phyloP scores from a whole-genome alignment of 2,888 invertebrate species.

The Tenodera sinensis region DNA sequence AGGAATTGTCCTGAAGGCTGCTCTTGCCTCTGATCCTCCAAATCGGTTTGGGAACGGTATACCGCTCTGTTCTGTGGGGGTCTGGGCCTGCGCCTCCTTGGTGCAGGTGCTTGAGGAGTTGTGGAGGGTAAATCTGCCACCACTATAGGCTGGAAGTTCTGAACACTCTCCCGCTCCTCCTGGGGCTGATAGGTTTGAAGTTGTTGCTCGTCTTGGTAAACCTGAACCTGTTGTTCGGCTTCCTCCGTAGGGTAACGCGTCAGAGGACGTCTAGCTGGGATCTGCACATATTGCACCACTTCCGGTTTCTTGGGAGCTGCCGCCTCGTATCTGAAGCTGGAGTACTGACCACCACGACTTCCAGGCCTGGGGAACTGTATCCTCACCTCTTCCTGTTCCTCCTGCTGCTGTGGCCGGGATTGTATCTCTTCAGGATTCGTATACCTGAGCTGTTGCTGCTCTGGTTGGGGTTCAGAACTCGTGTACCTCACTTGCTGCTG shows the following conservation, averaged over 20 bases:
- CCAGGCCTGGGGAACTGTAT: background rate
- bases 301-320: background rate
- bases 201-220: background rate
- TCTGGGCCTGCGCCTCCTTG: background rate
- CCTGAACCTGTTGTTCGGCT: background rate
- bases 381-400: background rate
- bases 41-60: background rate
- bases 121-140: conserved; percentile 11
- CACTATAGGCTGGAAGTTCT: conserved; percentile 6
- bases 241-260: background rate
- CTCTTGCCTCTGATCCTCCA: background rate
- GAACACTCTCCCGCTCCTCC: background rate
- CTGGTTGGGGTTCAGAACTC: background rate
- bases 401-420: background rate
- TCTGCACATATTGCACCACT: background rate
- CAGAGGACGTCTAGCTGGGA: background rate
- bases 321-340: background rate
- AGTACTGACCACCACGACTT: background rate
- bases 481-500: background rate
- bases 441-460: background rate
- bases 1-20: background rate
- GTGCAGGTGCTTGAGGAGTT: background rate
- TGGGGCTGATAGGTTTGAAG: background rate
- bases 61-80: background rate
- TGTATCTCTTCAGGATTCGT: conserved; percentile 1